A percentile compares a stretch with the other conserved stretches of the same genome.
Conservation (phyloP, 2,113 vertebrate genomes). For the Sphaerodactylus townsendi region DNA sequence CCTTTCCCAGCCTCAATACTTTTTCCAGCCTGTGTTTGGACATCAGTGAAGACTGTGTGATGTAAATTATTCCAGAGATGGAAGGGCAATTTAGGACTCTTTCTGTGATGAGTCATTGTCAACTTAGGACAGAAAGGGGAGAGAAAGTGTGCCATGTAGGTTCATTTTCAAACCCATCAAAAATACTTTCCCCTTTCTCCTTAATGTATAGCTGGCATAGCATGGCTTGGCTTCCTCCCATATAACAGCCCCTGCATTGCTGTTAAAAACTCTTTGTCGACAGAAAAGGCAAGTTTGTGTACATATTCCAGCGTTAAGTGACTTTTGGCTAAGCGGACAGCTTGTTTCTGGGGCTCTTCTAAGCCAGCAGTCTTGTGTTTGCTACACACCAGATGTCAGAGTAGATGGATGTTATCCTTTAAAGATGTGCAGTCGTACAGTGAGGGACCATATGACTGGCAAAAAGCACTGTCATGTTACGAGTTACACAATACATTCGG, state of each 20-base stretch:
- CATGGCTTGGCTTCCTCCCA: not conserved
- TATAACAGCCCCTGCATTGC: not conserved
- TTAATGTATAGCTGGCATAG: not conserved
- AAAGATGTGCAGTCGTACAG: slow-evolving; percentile 51
- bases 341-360: slow-evolving; percentile 51
- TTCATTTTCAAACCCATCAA: not conserved
- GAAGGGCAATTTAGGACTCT: not conserved
- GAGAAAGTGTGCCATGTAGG: not conserved
- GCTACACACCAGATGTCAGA: slow-evolving; percentile 61
- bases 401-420: slow-evolving; percentile 54
- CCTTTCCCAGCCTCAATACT: no score
- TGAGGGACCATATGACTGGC: slow-evolving; percentile 37
- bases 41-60: not conserved
- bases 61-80: not conserved
- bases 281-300: slow-evolving; percentile 43
- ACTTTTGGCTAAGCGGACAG: slow-evolving; percentile 56
- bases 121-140: not conserved
- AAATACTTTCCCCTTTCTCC: not conserved
- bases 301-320: slow-evolving; percentile 61
- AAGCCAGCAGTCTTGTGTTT: slow-evolving; percentile 63
- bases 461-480: slow-evolving; percentile 28
- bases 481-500: slow-evolving; percentile 40
- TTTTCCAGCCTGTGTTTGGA: not conserved
- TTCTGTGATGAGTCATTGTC: not conserved
- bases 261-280: slow-evolving; percentile 21